Evolutionary conservation across 2,888 invertebrate species (phyloP), one percentile per base, ranked within the genome.

Genomic region (Rhodophaea formosa): DNA sequence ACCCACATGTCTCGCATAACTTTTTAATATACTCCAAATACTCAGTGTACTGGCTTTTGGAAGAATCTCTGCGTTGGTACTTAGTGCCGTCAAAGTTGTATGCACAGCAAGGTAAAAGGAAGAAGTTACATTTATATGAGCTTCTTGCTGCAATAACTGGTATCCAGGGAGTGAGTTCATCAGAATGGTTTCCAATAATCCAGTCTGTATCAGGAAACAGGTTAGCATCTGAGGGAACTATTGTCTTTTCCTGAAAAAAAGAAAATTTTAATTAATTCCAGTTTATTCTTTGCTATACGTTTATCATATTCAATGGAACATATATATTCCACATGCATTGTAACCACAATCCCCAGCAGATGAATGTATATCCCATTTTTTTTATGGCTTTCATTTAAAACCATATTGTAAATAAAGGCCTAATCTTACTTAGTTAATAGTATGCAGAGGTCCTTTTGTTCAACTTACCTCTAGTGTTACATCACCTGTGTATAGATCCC

Each of bases 101-200:
- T 0, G 97, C 94, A 84, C 99, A 99, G 80, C 99, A 99, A 0
- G 99, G 99, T 12, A 99, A 91, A 1, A 99, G 87, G 78, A 99
- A 98, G 77, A 96, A 98, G 59, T 95, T 95, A 59, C 96, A 95
- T 30, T 90, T 90, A 57, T 92, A 93, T 0, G 95, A 95, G 86
- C 96, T 95, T 58, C 93, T 92, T 0, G 97, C 94, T 29, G 99
- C 96, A 70, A 99, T 94, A 0, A 99, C 95, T 16, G 99, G 98
- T 71, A 99, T 95, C 99, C 99, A 99, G 0, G 99, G 98, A 8
- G 99, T 99, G n/a, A 99, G 87, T 82, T 99, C 99, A 91, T 99
- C 99, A 12, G 98, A 98, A 91, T 99, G 99, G 86, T 99, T 99
- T 55, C 99, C 99, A 79, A 99, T 98, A 54, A 99, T 88, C 98